phyloP scores from a whole-genome alignment of 2,113 vertebrate genomes.

The Syrrhaptes paradoxus region DNA sequence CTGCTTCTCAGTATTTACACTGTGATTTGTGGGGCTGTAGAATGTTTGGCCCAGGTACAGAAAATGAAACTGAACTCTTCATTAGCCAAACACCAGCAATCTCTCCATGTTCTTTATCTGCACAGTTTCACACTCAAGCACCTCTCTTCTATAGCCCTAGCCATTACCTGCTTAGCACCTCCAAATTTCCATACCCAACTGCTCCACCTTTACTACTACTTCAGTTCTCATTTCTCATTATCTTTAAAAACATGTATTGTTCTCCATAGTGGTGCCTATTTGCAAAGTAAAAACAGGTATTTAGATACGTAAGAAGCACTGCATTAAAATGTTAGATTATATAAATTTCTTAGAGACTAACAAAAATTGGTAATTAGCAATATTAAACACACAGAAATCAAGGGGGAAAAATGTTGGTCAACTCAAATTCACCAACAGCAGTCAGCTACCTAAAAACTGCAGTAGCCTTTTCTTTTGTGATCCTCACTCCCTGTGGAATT shows the following conservation, averaged over 20 bases:
- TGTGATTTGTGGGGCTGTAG: neutral
- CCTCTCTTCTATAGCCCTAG: neutral
- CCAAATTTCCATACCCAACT: neutral
- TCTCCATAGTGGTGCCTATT: neutral
- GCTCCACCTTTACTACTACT: neutral
- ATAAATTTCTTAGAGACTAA: neutral
- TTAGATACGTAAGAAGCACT: neutral
- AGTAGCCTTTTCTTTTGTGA: neutral
- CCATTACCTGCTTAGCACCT: neutral
- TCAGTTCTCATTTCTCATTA: neutral
- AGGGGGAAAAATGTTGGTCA: neutral
- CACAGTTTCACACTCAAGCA: rapidly evolving
- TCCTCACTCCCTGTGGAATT: neutral
- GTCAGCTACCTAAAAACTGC: neutral
- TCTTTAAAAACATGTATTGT: neutral
- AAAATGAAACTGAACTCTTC: neutral
- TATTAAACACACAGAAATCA: neutral
- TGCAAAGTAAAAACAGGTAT: neutral
- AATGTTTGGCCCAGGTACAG: neutral
- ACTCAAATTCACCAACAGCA: neutral
- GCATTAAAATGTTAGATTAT: neutral
- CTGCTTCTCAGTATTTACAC: neutral
- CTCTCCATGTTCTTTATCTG: neutral
- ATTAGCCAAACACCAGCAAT: neutral
- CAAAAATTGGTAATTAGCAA: neutral